Base-by-base conservation (phyloP, 2,113 vertebrate genomes). In the Cacatua alba region DNA sequence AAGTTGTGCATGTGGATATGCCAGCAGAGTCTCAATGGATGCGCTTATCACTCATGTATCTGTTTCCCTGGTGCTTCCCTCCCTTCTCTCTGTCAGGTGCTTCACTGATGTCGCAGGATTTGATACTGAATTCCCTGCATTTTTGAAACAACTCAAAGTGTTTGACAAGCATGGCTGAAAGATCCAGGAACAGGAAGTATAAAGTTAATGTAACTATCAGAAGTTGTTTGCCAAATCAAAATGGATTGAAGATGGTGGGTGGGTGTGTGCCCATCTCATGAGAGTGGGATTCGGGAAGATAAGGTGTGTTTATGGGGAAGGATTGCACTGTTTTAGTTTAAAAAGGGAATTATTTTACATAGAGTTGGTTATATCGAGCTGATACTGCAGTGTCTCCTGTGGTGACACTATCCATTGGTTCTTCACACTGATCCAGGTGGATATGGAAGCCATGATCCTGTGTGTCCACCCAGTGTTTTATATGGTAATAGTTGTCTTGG, bases 181-280 rank as follows among this genome's bases (percentile, higher is more conserved):
- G n/a, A 31, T 57, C 48, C 0, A 0, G 44, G 43, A 24, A 24
- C 20, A 39, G 29, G 23, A 71, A 37, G 4, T 4, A 11, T n/a
- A 24, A 67, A 62, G 44, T n/a, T 18, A 65, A 57, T 28, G 19
- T n/a, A 57, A 59, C 29, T 70, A 35, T 57, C 11, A 28, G 39
- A 81, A 62, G 51, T 9, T 63, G n/a, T 52, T 46, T 55, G 44
- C 17, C 5, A 35, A 44, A 43, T 37, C 20, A 29, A 31, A 84
- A 59, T 5, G 15, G 31, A 48, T 37, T 18, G 33, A 57, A 37
- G 26, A 2, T 2, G 7, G 9, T 62, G 21, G 21, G 17, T 39
- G 19, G 12, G 3, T 25, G 29, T 4, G 5, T 0, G 0, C 41
- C 33, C 33, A 3, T 29, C 29, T 43, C n/a, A 11, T 62, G 10